Evolutionary conservation across 1,140 invertebrate genomes (phyloP).

Genomic region (Drosophila chauvacae): DNA sequence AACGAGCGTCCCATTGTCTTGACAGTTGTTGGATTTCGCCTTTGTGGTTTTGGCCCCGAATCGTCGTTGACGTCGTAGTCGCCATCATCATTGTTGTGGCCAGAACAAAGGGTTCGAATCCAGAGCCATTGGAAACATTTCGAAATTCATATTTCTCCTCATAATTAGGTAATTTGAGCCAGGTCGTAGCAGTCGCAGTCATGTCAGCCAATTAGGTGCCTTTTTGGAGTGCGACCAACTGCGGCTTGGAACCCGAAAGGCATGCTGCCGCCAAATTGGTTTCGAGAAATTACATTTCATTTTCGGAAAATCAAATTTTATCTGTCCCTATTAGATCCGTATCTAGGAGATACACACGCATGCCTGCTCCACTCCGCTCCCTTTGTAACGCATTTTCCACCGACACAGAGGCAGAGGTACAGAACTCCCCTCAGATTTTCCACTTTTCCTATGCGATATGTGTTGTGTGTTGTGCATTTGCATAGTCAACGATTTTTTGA

Average conservation of each 20-base stretch:
- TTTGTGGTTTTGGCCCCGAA: constrained; percentile 21
- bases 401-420: background rate
- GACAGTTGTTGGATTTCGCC: constrained; percentile 60
- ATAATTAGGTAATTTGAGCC: constrained; percentile 78
- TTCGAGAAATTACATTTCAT: constrained; percentile 36
- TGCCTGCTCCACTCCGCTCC: constrained; percentile 3
- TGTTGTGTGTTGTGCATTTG: constrained; percentile 61
- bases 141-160: constrained; percentile 45
- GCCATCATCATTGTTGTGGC: constrained; percentile 52
- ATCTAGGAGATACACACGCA: constrained; percentile 41
- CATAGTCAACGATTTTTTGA: constrained; percentile 84
- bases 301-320: constrained; percentile 47
- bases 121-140: constrained; percentile 33
- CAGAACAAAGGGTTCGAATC: constrained; percentile 54
- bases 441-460: constrained; percentile 15
- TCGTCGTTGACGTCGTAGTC: background rate
- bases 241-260: background rate
- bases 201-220: constrained; percentile 65
- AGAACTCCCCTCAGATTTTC: constrained; percentile 6
- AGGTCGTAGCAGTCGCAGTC: constrained; percentile 16
- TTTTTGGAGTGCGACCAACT: background rate
- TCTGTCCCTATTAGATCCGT: constrained; percentile 41
- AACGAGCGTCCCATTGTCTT: constrained; percentile 61
- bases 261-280: constrained; percentile 10
- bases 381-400: constrained; percentile 44